phyloP scores from a whole-genome alignment of 1,140 invertebrate genomes.

The Nephila pilipes region DNA sequence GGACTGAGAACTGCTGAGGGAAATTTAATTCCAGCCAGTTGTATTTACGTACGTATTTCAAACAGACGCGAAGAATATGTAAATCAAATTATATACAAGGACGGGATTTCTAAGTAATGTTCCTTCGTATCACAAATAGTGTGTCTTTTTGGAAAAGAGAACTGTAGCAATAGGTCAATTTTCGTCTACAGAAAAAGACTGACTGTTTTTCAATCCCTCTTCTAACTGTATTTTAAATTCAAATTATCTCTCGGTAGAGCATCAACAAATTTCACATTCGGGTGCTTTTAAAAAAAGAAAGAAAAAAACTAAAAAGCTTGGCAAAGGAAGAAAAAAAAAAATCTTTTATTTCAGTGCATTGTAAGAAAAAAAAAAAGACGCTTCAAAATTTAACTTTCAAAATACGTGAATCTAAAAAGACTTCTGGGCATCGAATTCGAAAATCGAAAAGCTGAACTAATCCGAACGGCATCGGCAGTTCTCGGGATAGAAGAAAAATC shows the following conservation, averaged over 20 bases:
- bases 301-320: not conserved
- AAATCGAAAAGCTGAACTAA: conserved; percentile 42
- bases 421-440: conserved; percentile 55
- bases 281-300: not conserved
- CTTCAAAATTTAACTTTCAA: conserved; percentile 67
- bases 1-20: too few species aligned
- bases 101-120: too few species aligned
- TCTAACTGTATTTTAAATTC: conserved; percentile 19
- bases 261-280: conserved; percentile 25
- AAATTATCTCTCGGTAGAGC: conserved; percentile 39
- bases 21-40: too few species aligned
- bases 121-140: too few species aligned
- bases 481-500: conserved; percentile 4
- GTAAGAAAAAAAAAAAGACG: not conserved
- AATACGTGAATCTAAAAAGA: conserved; percentile 42
- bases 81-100: too few species aligned
- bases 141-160: not conserved
- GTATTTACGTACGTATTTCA: too few species aligned
- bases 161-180: not conserved
- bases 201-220: not conserved
- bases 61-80: too few species aligned
- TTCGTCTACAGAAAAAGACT: not conserved
- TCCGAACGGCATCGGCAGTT: conserved; percentile 12
- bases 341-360: conserved; percentile 22
- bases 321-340: not conserved